A percentile compares a stretch with the other conserved stretches of the same genome.
These are phyloP conservation scores for Leucoraja erinaceus DNA, from an alignment of 2,113 vertebrate genomes.

Conservation along the genomic window DNA sequence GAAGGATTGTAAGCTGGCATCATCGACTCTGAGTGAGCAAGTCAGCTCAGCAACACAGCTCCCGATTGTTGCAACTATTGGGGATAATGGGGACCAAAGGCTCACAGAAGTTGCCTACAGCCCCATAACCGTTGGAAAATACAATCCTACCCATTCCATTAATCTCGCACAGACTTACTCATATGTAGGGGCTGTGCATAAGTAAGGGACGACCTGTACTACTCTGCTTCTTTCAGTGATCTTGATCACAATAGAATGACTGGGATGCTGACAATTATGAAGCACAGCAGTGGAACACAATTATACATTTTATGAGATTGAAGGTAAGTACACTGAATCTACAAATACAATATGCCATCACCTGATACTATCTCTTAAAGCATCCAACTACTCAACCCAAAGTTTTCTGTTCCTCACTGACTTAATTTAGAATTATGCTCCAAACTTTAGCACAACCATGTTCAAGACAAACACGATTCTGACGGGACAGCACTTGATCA, in stretches of 20 bases:
- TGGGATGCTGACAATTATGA: not conserved
- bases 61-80: too few relatives aligned
- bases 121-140: too few relatives aligned
- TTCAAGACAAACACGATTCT: not conserved
- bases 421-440: not conserved
- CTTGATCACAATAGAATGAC: not conserved
- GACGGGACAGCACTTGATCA: not conserved
- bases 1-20: too few relatives aligned
- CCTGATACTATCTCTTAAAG: not conserved
- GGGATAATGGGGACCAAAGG: too few relatives aligned
- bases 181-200: too few relatives aligned
- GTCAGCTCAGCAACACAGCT: too few relatives aligned
- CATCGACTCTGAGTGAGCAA: too few relatives aligned
- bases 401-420: not conserved
- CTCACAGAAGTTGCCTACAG: too few relatives aligned
- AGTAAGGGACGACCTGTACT: too few relatives aligned
- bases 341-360: not conserved
- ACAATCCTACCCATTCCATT: too few relatives aligned
- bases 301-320: not conserved
- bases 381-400: not conserved
- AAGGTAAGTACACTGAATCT: not conserved
- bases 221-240: not conserved
- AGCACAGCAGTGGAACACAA: not conserved
- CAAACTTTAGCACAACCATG: not conserved
- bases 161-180: too few relatives aligned